Evolutionary conservation across 2,888 invertebrate species (phyloP).

Genomic region (Neuroscelio doddi): DNA sequence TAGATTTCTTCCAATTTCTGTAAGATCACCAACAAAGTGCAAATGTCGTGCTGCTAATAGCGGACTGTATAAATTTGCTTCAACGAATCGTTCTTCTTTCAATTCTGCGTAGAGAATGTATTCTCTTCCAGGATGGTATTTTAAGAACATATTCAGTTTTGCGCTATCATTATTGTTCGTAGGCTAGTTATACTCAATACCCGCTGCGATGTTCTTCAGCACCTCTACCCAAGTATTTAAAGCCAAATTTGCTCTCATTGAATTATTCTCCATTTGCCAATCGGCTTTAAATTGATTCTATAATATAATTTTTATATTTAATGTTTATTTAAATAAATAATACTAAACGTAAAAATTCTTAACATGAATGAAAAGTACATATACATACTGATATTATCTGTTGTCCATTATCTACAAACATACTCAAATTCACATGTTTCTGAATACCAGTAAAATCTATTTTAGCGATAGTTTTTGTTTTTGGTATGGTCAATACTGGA

Average conservation of each 20-base stretch:
- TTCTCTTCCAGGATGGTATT: constrained; percentile 48
- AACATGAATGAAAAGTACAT: not conserved
- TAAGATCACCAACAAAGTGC: constrained; percentile 56
- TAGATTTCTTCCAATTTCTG: constrained; percentile 23
- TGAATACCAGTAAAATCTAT: constrained; percentile 81
- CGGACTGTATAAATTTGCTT: constrained; percentile 52
- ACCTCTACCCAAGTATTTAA: constrained; percentile 69
- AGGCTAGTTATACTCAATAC: constrained; percentile 57
- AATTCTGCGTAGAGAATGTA: constrained; percentile 55
- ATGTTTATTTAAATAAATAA: too few relatives aligned
- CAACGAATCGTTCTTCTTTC: constrained; percentile 43
- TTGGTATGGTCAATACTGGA: constrained; percentile 78
- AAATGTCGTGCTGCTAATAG: constrained; percentile 39
- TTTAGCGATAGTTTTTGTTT: constrained; percentile 78
- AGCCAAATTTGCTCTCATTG: constrained; percentile 57
- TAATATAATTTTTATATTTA: constrained; percentile 23
- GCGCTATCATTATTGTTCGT: constrained; percentile 50
- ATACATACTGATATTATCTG: constrained; percentile 50
- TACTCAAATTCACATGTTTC: constrained; percentile 77
- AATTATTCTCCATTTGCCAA: constrained; percentile 65
- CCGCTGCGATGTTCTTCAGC: constrained; percentile 61
- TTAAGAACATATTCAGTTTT: constrained; percentile 49
- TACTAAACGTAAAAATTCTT: too few relatives aligned
- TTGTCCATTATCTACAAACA: constrained; percentile 73
- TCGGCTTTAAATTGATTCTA: constrained; percentile 61